Evolutionary conservation across 35 echinoderm and acorn worm genomes (phyloP), one percentile per base, ranked within the genome.

Genomic region (Heliocidaris tuberculata): DNA sequence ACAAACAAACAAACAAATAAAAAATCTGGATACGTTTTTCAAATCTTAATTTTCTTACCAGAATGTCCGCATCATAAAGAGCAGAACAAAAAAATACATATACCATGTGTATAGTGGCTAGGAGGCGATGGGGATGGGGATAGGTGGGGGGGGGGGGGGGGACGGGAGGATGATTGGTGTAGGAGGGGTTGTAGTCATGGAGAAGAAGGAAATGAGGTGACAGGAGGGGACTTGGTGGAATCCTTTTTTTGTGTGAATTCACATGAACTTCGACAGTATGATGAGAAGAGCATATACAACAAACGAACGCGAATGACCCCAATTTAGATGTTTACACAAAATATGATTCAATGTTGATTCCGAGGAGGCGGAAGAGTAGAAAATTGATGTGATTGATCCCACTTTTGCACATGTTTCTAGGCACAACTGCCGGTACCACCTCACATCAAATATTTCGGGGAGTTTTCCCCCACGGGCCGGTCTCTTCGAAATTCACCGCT

Each of bases 331-430:
- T 78, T 78, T 78, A 78, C 65, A 78, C 27, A 78, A 78, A 78
- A n/a, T 78, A 78, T 78, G 65, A 78, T 78, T 78, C 27, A 19
- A 78, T 78, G 65, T 78, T 78, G 65, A 78, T 78, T 78, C 27
- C 65, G 65, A n/a, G 27, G 65, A 78, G 65, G 65, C 65, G 65
- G 65, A 78, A 78, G 17, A n/a, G 65, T 78, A 78, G 17, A 21
- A 78, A n/a, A 78, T n/a, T 17, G 65, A 78, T 78, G 65, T 78
- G 65, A 78, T 78, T 78, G 65, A 78, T 78, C 65, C 65, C 65
- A 78, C 21, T 78, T 78, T 78, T n/a, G 24, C 0, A 78, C 65
- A 78, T 78, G 65, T 78, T 78, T 78, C 65, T 24, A n/a, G 5
- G 65, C 0, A 7, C 65, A 78, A 78, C 24, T 78, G 27, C 65